phyloP scores from a whole-genome alignment of 2,888 invertebrate species.

The Erannis defoliaria region DNA sequence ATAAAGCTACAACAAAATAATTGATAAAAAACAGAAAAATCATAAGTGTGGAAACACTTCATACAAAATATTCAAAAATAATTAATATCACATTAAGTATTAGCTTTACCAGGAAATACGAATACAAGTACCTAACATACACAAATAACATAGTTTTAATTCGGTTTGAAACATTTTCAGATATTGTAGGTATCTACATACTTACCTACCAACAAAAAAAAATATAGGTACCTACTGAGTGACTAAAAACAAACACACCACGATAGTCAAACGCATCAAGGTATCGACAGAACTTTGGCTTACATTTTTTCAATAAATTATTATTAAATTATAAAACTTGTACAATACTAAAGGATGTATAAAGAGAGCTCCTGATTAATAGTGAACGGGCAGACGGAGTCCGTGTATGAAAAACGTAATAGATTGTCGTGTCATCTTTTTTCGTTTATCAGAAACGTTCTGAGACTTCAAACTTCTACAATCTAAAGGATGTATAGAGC shows the following conservation, averaged over 20 bases:
- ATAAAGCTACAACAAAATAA: too few relatives aligned
- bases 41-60: too few relatives aligned
- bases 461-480: too few relatives aligned
- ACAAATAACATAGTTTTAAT: too few relatives aligned
- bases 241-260: not conserved
- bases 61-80: slow-evolving; percentile 5
- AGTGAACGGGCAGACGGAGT: too few relatives aligned
- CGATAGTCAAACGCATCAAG: too few relatives aligned
- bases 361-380: slow-evolving; percentile 7
- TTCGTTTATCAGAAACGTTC: too few relatives aligned
- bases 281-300: slow-evolving; percentile 18
- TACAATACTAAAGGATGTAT: not conserved
- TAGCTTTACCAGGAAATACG: not conserved
- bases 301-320: slow-evolving; percentile 9
- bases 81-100: slow-evolving; percentile 29
- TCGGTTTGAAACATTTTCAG: slow-evolving; percentile 10
- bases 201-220: not conserved
- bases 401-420: too few relatives aligned
- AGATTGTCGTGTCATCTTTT: not conserved
- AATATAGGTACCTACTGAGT: not conserved
- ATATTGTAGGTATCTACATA: slow-evolving; percentile 10
- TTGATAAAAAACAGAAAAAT: too few relatives aligned
- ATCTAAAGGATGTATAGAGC: too few relatives aligned
- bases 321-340: not conserved
- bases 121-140: too few relatives aligned